Conservation (phyloP, 2,797 vertebrate genomes). For the Corythornis leucogaster region DNA sequence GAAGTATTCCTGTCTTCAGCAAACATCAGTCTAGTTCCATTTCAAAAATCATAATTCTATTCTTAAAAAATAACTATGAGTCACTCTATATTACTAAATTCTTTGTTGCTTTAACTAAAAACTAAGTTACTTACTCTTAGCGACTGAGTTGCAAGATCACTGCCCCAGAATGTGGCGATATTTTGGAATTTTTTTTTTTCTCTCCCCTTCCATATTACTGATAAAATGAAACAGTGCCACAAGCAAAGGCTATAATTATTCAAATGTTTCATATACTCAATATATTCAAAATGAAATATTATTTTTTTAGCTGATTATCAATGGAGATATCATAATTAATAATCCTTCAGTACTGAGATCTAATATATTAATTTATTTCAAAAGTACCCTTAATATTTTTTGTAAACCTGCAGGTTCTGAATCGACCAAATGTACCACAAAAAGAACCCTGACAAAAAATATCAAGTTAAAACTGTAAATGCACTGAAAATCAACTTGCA, state of each 20-base stretch:
- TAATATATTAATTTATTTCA: not conserved
- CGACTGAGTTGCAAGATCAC: not conserved
- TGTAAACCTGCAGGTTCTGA: not conserved
- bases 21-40: not conserved
- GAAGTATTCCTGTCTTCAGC: not conserved
- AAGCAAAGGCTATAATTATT: not conserved
- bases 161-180: not conserved
- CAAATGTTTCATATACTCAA: not conserved
- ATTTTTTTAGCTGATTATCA: not conserved
- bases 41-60: not conserved
- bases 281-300: not conserved
- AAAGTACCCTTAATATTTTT: not conserved
- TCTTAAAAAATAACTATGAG: not conserved
- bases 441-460: slow-evolving; percentile 14
- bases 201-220: not conserved
- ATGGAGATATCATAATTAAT: not conserved
- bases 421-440: not conserved
- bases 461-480: not conserved
- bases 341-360: not conserved
- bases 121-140: not conserved
- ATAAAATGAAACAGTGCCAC: not conserved
- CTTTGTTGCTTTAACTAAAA: not conserved
- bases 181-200: not conserved
- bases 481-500: not conserved
- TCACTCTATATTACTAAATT: not conserved